These are phyloP conservation scores for Ashinkailepas kermadecensis DNA, from an alignment of 2,888 invertebrate genomes.

Conservation along the genomic window DNA sequence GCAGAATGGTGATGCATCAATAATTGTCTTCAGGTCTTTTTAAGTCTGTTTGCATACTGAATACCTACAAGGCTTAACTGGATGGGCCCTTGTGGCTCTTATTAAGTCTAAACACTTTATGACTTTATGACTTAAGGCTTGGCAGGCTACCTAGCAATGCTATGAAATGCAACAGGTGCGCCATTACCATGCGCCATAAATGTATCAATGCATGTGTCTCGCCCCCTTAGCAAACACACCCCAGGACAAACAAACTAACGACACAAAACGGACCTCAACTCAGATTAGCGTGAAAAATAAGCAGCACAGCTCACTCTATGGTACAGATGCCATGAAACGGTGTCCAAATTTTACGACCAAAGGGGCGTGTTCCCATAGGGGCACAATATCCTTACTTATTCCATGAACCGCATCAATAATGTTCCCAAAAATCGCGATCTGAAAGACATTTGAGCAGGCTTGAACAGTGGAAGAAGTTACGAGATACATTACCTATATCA, in stretches of 20 bases:
- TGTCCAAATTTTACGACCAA: background rate
- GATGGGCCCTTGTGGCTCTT: too few species aligned
- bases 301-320: too few species aligned
- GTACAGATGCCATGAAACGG: too few species aligned
- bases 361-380: conserved; percentile 16
- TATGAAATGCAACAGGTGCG: background rate
- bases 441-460: background rate
- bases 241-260: background rate
- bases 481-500: background rate
- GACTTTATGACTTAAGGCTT: too few species aligned
- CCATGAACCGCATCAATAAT: background rate
- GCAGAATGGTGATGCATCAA: too few species aligned
- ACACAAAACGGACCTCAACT: background rate
- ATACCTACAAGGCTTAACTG: too few species aligned
- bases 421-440: background rate
- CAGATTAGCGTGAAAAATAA: background rate
- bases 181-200: background rate
- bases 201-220: background rate
- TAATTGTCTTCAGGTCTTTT: too few species aligned
- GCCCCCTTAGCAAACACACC: background rate
- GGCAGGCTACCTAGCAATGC: too few species aligned
- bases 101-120: too few species aligned
- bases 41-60: too few species aligned
- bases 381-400: background rate
- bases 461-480: background rate